Conservation (phyloP, 2,113 vertebrate species). For the Corynorhinus townsendii region DNA sequence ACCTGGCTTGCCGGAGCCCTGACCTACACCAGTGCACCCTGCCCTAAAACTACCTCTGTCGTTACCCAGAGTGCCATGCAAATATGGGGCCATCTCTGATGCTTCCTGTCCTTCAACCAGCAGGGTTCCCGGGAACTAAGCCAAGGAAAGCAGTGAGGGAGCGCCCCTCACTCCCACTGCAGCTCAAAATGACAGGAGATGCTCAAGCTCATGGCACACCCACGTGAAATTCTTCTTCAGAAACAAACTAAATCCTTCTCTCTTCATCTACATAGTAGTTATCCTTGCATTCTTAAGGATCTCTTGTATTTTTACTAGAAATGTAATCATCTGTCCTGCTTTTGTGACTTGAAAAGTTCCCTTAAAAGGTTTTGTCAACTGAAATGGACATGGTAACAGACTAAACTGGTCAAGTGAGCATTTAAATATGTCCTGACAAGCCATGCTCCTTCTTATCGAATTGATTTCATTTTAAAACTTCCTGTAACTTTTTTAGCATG, state of each 20-base stretch:
- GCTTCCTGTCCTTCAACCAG: neutral
- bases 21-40: no score
- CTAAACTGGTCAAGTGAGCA: accelerated
- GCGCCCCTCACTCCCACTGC: no score
- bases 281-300: neutral
- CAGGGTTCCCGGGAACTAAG: neutral
- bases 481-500: neutral
- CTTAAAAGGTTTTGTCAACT: neutral
- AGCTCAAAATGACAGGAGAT: neutral
- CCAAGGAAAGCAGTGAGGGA: neutral
- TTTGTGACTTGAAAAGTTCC: neutral
- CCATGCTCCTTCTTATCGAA: neutral
- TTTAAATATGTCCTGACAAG: neutral
- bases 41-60: neutral
- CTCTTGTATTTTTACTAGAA: neutral
- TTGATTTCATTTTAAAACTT: neutral
- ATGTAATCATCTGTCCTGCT: neutral
- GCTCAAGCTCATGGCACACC: neutral
- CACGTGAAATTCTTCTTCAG: neutral
- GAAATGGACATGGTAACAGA: neutral
- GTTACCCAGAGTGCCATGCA: neutral
- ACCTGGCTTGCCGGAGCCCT: neutral
- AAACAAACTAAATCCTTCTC: neutral
- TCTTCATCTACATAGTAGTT: neutral
- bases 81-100: neutral